These are phyloP conservation scores for Luscinia luscinia DNA, from an alignment of 2,797 vertebrate genomes.

Conservation along the genomic window DNA sequence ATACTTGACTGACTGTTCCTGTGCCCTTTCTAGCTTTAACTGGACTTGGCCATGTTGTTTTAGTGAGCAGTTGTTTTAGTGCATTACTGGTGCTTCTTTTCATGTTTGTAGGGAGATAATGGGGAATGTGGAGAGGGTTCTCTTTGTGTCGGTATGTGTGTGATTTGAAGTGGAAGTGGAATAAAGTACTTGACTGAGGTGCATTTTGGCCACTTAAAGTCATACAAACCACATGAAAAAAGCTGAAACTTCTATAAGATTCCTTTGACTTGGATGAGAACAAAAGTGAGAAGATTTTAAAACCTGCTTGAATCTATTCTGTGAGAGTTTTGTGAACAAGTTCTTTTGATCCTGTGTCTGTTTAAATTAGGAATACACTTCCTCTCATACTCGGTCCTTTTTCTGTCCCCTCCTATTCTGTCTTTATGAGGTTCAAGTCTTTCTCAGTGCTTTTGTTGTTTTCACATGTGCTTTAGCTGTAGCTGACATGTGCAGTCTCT, in stretches of 20 bases:
- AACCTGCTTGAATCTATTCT: background rate
- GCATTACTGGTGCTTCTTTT: background rate
- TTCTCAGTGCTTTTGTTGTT: background rate
- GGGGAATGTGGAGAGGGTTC: background rate
- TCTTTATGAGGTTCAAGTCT: slow-evolving; percentile 6
- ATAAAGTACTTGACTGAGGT: background rate
- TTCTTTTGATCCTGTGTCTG: background rate
- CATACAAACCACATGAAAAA: background rate
- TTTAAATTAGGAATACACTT: background rate
- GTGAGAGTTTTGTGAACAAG: background rate
- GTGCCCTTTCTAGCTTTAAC: background rate
- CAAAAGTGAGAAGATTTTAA: slow-evolving; percentile 15
- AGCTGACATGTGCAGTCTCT: background rate
- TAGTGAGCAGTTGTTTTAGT: background rate
- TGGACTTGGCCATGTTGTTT: background rate
- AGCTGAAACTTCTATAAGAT: background rate
- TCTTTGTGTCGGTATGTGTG: background rate
- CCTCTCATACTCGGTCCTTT: background rate
- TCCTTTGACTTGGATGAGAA: slow-evolving; percentile 10
- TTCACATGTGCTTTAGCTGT: background rate
- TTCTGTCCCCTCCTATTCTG: background rate
- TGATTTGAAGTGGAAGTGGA: background rate
- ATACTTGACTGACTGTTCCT: background rate
- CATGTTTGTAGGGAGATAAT: background rate
- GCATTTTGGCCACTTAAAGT: background rate